phyloP scores from a whole-genome alignment of 2,113 vertebrate species.

The Xenus cinereus region DNA sequence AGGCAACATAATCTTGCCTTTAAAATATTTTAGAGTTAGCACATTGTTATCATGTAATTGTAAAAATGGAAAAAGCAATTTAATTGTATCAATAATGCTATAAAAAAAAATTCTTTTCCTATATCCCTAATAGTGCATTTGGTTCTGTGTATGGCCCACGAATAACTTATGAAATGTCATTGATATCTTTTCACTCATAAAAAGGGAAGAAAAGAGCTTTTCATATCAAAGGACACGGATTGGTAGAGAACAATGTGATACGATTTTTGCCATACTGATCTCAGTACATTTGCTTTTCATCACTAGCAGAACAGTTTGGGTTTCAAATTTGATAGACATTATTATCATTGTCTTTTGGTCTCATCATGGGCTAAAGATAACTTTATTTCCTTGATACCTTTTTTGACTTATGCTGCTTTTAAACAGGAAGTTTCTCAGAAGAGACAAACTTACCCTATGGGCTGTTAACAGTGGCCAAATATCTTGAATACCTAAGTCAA shows the following conservation, averaged over 20 bases:
- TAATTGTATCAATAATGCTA: not conserved
- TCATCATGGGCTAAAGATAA: not conserved
- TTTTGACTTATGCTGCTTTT: not conserved
- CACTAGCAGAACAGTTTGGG: conserved; percentile 31
- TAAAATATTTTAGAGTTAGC: not conserved
- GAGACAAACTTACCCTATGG: not conserved
- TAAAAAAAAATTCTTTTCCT: not conserved
- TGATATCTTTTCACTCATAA: not conserved
- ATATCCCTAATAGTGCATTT: not conserved
- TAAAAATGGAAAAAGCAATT: not conserved
- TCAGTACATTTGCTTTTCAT: conserved; percentile 45
- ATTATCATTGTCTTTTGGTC: conserved; percentile 37
- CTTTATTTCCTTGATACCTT: not conserved
- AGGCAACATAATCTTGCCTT: not conserved
- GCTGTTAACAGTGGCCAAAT: not conserved
- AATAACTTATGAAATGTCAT: not conserved
- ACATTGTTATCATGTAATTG: not conserved
- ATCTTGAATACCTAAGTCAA: not conserved
- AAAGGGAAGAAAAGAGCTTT: not conserved
- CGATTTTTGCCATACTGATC: not conserved
- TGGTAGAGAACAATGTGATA: not conserved
- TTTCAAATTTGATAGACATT: conserved; percentile 45
- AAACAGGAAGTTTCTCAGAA: not conserved
- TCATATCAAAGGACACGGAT: not conserved
- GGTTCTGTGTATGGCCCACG: fast-evolving